These are phyloP conservation scores for Machimus atricapillus DNA, from an alignment of 2,888 invertebrate species.

Conservation along the genomic window DNA sequence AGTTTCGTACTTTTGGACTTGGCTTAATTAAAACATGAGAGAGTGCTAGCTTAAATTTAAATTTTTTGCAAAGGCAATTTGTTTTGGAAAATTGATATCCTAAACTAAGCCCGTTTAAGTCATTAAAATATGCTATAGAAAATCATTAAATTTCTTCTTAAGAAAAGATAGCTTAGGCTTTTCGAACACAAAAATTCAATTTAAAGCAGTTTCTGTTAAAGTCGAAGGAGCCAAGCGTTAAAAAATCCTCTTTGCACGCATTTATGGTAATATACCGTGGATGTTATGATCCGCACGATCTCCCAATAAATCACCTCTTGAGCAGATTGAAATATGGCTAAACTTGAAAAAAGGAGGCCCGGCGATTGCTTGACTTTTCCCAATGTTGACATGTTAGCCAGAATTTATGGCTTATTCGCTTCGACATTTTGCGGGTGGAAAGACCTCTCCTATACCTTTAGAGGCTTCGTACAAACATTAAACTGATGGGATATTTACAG, in stretches of 20 bases:
- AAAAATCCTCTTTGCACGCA: neutral
- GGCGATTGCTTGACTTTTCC: neutral
- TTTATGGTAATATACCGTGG: neutral
- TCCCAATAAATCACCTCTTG: conserved; percentile 8
- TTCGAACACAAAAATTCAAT: neutral
- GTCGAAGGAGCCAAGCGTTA: neutral
- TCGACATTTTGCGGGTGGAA: neutral
- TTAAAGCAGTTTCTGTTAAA: neutral
- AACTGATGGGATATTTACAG: neutral
- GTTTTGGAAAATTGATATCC: neutral
- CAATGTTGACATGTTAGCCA: conserved; percentile 2
- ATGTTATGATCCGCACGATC: neutral
- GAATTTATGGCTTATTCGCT: conserved; percentile 13
- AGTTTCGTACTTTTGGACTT: neutral
- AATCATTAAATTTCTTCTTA: neutral
- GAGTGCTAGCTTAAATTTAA: neutral
- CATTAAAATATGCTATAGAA: neutral
- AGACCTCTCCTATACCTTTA: neutral
- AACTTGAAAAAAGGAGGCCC: conserved; percentile 8
- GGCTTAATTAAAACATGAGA: neutral
- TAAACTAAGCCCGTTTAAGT: neutral
- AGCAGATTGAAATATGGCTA: conserved; percentile 20
- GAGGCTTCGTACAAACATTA: neutral
- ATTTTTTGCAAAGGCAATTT: neutral
- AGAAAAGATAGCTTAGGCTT: neutral